Percentiles rank a stretch among this genome's conserved stretches.
Conservation (phyloP, 1,140 invertebrate species). For the Cydia amplana region DNA sequence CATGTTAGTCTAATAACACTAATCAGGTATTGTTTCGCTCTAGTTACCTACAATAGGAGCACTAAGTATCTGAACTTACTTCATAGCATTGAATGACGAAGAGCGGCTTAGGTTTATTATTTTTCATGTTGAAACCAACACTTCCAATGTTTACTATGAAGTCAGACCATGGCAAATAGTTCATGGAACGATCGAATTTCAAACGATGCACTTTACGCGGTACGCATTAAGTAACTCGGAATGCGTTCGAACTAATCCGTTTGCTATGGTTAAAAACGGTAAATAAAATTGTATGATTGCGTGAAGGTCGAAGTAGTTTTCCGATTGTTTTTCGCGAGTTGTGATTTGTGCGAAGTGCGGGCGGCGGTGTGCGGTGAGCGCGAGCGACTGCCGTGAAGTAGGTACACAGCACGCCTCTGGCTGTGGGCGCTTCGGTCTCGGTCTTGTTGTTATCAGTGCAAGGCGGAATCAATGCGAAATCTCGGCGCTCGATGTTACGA, state of each 20-base stretch:
- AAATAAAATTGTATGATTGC: slow-evolving; percentile 54
- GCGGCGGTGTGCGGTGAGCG: not conserved
- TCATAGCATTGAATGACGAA: slow-evolving; percentile 80
- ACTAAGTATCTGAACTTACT: slow-evolving; percentile 67
- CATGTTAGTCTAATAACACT: slow-evolving; percentile 8
- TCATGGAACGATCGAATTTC: slow-evolving; percentile 27
- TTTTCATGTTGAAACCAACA: slow-evolving; percentile 63
- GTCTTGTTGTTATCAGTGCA: slow-evolving; percentile 67
- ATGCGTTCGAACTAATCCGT: slow-evolving; percentile 5
- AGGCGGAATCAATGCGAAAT: slow-evolving; percentile 59
- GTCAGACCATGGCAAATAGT: slow-evolving; percentile 34
- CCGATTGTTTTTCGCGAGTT: slow-evolving; percentile 39
- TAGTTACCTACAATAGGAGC: slow-evolving; percentile 41
- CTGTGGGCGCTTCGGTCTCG: not conserved
- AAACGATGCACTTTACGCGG: not conserved
- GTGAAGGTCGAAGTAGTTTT: slow-evolving; percentile 69
- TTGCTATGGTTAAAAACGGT: slow-evolving; percentile 37
- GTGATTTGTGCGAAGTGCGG: slow-evolving; percentile 35
- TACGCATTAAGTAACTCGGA: slow-evolving; percentile 2
- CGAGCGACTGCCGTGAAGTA: slow-evolving; percentile 38
- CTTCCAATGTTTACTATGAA: slow-evolving; percentile 24
- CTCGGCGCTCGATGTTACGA: slow-evolving; percentile 37
- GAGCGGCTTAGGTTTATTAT: slow-evolving; percentile 68
- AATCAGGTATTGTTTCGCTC: slow-evolving; percentile 38
- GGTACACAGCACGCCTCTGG: not conserved